Conservation (phyloP, 2,888 invertebrate genomes). For the Norana najaformis region DNA sequence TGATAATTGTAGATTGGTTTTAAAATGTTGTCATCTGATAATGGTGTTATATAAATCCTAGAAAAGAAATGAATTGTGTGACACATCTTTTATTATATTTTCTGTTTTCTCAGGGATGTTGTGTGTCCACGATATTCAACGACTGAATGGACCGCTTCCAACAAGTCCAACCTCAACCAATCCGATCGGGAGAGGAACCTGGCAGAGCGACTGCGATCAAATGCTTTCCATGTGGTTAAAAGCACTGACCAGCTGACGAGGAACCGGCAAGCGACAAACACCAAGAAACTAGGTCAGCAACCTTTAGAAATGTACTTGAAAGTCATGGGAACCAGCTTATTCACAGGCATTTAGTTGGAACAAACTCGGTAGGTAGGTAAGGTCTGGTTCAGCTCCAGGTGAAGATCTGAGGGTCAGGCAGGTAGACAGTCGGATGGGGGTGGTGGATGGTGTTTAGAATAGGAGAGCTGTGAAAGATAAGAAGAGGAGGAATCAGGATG, state of each 20-base stretch:
- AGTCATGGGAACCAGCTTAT: background rate
- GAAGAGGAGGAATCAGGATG: background rate
- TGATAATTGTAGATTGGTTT: no score
- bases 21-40: no score
- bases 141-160: constrained; percentile 86
- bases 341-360: background rate
- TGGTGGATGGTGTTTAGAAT: background rate
- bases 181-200: constrained; percentile 81
- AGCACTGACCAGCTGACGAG: constrained; percentile 63
- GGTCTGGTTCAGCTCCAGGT: background rate
- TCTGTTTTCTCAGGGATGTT: constrained; percentile 50
- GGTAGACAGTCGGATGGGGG: no score
- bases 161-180: constrained; percentile 76
- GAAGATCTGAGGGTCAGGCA: background rate
- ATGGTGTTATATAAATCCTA: background rate
- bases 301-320: background rate
- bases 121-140: constrained; percentile 83
- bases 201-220: constrained; percentile 59
- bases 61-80: background rate
- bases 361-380: background rate
- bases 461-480: background rate
- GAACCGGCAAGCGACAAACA: constrained; percentile 73
- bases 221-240: constrained; percentile 61
- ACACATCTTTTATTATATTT: background rate
- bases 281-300: constrained; percentile 74